Conservation (phyloP, 2,888 invertebrate genomes). For the Creontiades dilutus region DNA sequence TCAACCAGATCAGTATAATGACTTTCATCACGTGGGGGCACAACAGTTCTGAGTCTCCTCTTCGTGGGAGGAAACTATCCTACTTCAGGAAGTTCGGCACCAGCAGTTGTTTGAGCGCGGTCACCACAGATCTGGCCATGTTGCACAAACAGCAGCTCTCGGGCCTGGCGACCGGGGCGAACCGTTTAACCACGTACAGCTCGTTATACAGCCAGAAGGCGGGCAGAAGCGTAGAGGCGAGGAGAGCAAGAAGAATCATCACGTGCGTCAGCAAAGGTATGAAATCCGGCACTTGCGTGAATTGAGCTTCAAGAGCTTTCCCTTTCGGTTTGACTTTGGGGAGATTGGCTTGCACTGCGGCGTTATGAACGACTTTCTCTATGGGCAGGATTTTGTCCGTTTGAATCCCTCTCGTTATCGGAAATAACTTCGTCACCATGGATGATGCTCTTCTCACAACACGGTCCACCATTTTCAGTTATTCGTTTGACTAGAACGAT, state of each 20-base stretch:
- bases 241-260: neutral
- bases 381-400: neutral
- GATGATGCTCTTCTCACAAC: neutral
- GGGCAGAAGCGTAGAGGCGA: neutral
- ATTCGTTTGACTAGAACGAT: neutral
- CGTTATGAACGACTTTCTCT: neutral
- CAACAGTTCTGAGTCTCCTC: too few species aligned
- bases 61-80: neutral
- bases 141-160: constrained; percentile 8
- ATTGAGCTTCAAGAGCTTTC: neutral
- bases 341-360: neutral
- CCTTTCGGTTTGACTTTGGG: constrained; percentile 34
- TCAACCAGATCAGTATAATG: too few species aligned
- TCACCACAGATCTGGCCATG: neutral
- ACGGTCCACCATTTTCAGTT: neutral
- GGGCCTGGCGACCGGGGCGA: neutral
- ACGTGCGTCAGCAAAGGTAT: neutral
- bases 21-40: too few species aligned
- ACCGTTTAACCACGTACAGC: neutral
- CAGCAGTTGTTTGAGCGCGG: neutral
- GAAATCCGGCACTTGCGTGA: constrained; percentile 37
- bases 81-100: neutral
- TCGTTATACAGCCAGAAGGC: constrained; percentile 22
- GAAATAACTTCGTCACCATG: constrained; percentile 11
- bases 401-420: constrained; percentile 12